These are phyloP conservation scores for Pseudoatta argentina DNA, from an alignment of 1,140 invertebrate genomes.

Conservation along the genomic window DNA sequence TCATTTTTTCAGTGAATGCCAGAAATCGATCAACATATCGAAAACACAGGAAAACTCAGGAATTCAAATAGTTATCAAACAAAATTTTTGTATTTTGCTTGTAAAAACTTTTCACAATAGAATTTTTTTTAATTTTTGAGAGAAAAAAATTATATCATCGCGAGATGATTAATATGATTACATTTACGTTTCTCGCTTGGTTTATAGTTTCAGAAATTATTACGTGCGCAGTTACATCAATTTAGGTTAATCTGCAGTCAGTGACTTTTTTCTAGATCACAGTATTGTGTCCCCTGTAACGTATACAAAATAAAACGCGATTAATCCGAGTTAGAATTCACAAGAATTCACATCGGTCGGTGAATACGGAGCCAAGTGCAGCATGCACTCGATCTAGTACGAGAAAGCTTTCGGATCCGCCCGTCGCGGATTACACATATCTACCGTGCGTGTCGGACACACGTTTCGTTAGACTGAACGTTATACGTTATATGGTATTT, in stretches of 20 bases:
- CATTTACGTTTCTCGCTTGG: background rate
- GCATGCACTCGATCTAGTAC: background rate
- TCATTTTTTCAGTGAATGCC: background rate
- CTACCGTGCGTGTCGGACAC: background rate
- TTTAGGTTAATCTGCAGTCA: background rate
- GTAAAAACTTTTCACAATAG: background rate
- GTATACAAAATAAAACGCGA: conserved; percentile 10
- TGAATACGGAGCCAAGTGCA: background rate
- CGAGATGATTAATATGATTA: background rate
- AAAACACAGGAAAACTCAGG: background rate
- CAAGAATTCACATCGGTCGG: background rate
- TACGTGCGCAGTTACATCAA: background rate
- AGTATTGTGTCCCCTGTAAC: background rate
- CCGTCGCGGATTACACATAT: conserved; percentile 6
- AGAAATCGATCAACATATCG: background rate
- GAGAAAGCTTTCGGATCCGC: conserved; percentile 21
- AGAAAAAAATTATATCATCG: background rate
- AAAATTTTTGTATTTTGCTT: background rate
- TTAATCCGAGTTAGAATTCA: conserved; percentile 15
- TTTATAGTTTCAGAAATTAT: conserved; percentile 4
- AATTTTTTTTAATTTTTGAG: background rate
- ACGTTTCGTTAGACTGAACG: background rate
- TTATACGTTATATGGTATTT: conserved; percentile 18
- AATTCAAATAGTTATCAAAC: background rate
- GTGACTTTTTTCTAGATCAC: background rate